Evolutionary conservation across 2,797 vertebrate genomes (phyloP), one percentile per base, ranked within the genome.

Genomic region (Spinus olivaceus): DNA sequence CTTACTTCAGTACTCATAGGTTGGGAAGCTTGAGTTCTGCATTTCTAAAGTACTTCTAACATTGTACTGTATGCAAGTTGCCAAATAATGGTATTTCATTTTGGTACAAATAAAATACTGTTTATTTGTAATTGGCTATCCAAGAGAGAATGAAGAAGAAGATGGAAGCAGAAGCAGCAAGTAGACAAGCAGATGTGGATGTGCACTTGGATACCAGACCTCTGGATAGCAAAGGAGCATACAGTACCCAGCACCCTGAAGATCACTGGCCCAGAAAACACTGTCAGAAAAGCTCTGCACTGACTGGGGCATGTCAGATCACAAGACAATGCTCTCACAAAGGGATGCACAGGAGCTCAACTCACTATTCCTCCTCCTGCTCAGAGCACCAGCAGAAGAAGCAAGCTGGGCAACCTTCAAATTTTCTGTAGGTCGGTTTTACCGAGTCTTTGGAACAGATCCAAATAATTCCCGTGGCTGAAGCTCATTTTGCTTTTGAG

Each of bases 131-230:
- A 87, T 81, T 88, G 42, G 92, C 93, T 97, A 97, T 97, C 95
- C 97, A 94, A 97, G 96, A 96, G 95, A 94, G 56, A 89, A 98
- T 98, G 97, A 97, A 95, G 96, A 97, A 88, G 94, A 97, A 96
- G 96, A 97, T 97, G 97, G 93, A 96, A 92, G 97, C 97, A 97
- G 89, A 97, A 97, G 95, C 96, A 83, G 96, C 91, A 96, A 96
- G 92, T 96, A 92, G 84, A 97, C 94, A 96, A 95, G 96, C 96
- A 92, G 83, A 98, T 97, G 97, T 83, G 93, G 95, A 94, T 94
- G 90, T 96, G 96, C 92, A 81, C 88, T 95, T 94, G 94, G 94
- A 97, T 79, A 97, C 96, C 93, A 97, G 93, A 95, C 86, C 91
- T 96, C 95, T 97, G 97, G 97, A 97, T 97, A 97, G 94, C 96